A percentile compares a stretch with the other conserved stretches of the same genome.
Evolutionary conservation across 2,113 vertebrate genomes (phyloP).

Genomic region (Hypocryptadius cinnamomeus): DNA sequence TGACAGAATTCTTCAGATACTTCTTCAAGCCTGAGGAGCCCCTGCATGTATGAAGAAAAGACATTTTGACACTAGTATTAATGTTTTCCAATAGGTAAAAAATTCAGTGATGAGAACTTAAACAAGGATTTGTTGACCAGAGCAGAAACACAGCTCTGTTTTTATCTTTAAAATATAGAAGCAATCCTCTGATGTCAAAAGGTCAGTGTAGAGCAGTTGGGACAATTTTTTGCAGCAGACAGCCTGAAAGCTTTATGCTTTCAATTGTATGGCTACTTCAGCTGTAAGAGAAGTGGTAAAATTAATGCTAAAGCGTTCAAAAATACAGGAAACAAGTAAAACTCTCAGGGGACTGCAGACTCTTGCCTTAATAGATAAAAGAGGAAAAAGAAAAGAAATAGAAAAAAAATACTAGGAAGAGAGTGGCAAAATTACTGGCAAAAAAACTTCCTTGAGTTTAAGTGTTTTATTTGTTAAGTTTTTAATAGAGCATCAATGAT

Average conservation of each 20-base stretch:
- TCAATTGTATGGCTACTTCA: neutral
- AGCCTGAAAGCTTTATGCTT: neutral
- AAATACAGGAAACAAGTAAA: neutral
- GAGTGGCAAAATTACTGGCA: neutral
- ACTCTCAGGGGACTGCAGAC: neutral
- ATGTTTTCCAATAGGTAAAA: neutral
- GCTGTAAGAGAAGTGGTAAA: neutral
- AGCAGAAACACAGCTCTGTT: constrained; percentile 1
- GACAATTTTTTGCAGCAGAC: constrained; percentile 14
- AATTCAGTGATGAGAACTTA: neutral
- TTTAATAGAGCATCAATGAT: neutral
- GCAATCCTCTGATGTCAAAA: constrained; percentile 17
- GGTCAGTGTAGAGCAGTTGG: neutral
- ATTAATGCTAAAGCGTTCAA: constrained; percentile 11
- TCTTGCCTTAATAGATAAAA: neutral
- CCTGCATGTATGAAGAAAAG: neutral
- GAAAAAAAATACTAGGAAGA: neutral
- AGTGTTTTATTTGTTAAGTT: neutral
- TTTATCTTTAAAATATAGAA: constrained; percentile 22
- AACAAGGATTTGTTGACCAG: neutral
- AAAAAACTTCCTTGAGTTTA: neutral
- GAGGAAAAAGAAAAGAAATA: neutral
- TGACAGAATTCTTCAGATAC: neutral
- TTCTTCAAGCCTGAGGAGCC: neutral
- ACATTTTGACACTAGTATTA: neutral